Percentiles rank a stretch among this genome's conserved stretches.
phyloP scores from a whole-genome alignment of 2,797 vertebrate species.

The Lemur catta region DNA sequence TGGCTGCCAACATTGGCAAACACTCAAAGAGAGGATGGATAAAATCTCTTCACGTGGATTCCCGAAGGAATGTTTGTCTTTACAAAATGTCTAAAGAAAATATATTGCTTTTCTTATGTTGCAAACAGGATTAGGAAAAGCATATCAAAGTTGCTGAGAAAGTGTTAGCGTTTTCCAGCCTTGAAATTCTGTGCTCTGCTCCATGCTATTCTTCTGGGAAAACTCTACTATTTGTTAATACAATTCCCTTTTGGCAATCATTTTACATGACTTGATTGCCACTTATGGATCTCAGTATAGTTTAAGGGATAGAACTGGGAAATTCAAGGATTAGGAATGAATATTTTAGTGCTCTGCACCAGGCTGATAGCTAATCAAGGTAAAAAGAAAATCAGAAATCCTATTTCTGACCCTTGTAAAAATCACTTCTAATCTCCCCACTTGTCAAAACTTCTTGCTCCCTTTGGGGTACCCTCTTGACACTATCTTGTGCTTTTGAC shows the following conservation, averaged over 20 bases:
- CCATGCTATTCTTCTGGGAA: not conserved
- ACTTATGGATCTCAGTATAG: not conserved
- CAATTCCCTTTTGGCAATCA: not conserved
- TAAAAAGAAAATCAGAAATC: slow-evolving; percentile 52
- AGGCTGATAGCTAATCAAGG: slow-evolving; percentile 34
- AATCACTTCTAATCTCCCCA: slow-evolving; percentile 42
- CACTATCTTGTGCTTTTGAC: slow-evolving; percentile 53
- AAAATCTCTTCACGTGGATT: not conserved
- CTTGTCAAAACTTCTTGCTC: slow-evolving; percentile 51
- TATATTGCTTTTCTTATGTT: not conserved
- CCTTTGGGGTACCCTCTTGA: not conserved
- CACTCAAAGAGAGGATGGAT: not conserved
- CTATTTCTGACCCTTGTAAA: slow-evolving; percentile 49
- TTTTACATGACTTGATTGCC: not conserved
- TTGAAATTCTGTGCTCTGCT: not conserved
- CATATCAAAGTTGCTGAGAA: not conserved
- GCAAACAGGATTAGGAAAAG: not conserved
- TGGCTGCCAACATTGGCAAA: not conserved
- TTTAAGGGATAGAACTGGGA: slow-evolving; percentile 44
- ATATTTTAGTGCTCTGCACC: slow-evolving; percentile 27
- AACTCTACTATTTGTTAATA: not conserved
- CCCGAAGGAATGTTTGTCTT: not conserved
- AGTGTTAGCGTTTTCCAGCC: not conserved
- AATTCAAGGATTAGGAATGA: slow-evolving; percentile 49
- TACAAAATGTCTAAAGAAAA: not conserved